Conservation (phyloP, 2,888 invertebrate species). For the Ichneumoninae sp. region DNA sequence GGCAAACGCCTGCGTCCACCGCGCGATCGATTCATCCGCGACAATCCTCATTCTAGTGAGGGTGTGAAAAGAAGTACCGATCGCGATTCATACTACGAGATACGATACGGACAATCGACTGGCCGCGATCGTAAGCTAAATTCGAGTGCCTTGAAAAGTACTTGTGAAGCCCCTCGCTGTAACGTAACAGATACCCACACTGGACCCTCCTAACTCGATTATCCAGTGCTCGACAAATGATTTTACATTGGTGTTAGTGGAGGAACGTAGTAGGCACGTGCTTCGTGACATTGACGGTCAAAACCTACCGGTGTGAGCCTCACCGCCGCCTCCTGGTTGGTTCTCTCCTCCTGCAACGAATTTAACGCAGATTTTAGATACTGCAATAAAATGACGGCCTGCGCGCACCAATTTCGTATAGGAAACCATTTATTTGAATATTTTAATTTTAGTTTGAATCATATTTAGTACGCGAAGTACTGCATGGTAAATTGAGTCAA, state of each 20-base stretch:
- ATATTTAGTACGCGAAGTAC: not conserved
- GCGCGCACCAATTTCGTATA: not conserved
- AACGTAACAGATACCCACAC: constrained; percentile 69
- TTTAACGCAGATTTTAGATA: constrained; percentile 18
- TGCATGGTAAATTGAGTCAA: not conserved
- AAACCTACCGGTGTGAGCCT: constrained; percentile 79
- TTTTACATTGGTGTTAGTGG: constrained; percentile 54
- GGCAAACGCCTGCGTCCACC: constrained; percentile 20
- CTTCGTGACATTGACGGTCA: constrained; percentile 65
- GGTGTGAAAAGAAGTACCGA: not conserved
- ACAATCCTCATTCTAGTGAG: constrained; percentile 38
- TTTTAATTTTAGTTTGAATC: not conserved
- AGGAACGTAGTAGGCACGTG: constrained; percentile 54
- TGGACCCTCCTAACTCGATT: constrained; percentile 67
- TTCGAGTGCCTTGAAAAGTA: constrained; percentile 60
- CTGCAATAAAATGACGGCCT: constrained; percentile 15
- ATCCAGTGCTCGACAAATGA: constrained; percentile 59
- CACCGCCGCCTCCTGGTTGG: constrained; percentile 77
- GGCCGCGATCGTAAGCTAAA: constrained; percentile 47
- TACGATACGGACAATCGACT: constrained; percentile 6
- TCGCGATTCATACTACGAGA: constrained; percentile 68
- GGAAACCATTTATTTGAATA: not conserved
- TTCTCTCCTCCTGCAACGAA: constrained; percentile 78
- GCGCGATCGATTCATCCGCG: constrained; percentile 15
- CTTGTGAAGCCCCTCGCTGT: constrained; percentile 67